Conservation (phyloP, 2,888 invertebrate species). For the Tachina grossa region DNA sequence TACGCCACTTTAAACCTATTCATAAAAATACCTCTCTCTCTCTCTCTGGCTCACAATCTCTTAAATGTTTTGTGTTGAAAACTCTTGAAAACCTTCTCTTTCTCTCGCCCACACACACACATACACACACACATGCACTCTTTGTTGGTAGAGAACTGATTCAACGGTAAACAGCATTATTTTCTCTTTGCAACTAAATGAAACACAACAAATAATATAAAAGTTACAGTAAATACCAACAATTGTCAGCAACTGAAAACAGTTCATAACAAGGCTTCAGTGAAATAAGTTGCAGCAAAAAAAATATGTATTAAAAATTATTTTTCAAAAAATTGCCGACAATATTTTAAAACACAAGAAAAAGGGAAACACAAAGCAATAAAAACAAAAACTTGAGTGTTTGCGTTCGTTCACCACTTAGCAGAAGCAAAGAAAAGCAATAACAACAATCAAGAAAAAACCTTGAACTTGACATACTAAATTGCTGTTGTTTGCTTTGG, state of each 20-base stretch:
- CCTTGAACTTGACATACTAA: conserved; percentile 70
- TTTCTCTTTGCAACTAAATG: neutral
- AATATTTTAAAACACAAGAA: no score
- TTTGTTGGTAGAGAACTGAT: neutral
- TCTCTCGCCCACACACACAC: neutral
- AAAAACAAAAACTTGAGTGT: conserved; percentile 15
- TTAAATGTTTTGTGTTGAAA: neutral
- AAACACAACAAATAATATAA: neutral
- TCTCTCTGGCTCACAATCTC: neutral
- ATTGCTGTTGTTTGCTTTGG: conserved; percentile 26
- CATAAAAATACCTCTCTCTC: neutral
- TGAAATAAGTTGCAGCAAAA: neutral
- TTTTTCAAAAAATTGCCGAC: neutral
- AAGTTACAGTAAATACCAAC: neutral
- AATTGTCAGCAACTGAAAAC: conserved; percentile 10
- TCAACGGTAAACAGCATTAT: neutral
- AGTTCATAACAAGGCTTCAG: conserved; percentile 36
- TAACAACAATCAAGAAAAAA: conserved; percentile 34
- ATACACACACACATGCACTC: neutral
- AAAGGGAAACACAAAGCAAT: neutral
- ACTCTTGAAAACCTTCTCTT: no score
- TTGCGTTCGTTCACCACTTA: conserved; percentile 47
- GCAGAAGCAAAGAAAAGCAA: conserved; percentile 1
- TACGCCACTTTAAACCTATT: neutral
- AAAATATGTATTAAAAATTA: neutral